Base-by-base conservation (phyloP, 2,113 vertebrate genomes). In the Barbus barbus region DNA sequence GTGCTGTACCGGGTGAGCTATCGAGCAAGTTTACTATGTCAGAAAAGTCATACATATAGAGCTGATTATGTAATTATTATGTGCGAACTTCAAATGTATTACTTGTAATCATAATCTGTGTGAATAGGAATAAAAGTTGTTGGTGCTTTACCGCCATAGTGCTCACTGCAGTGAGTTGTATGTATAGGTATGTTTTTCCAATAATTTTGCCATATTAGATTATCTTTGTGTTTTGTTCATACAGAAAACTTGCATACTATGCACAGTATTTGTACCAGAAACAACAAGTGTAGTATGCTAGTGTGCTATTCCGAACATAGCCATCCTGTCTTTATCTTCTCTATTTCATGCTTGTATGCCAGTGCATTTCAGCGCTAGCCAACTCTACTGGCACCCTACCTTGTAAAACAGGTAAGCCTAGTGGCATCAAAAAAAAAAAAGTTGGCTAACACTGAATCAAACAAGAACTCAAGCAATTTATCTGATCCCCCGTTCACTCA, bases 401-500 rank as follows among this genome's bases (percentile, higher is more conserved):
- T 65, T 2, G n/a, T 48, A 38, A 36, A 58, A 65, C 75, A 61
- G 53, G 33, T 74, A 85, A 80, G 31, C 60, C 48, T 33, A 63
- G 79, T 71, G 65, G 79, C 65, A 81, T 60, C 1, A 61, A 33
- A 9, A 80, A 46, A n/a, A 38, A 44, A 38, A 82, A 71, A 72
- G 41, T 82, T 71, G 65, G 80, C 80, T 82, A 82, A 51, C 38
- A 9, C 60, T 46, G 60, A 69, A 78, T 85, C 63, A n/a, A 78
- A 48, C 28, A 28, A 73, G 28, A 3, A 67, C 78, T 67, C 78
- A 31, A 65, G 78, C 60, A 48, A 22, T 67, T 80, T 46, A 46
- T 80, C 78, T 46, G 38, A 20, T 11, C 67, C 82, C 87, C 87
- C 82, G 51, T 11, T 81, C 71, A 87, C 51, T 44, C 22, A 20